Conservation (phyloP, 2,113 vertebrate genomes). For the Tylochromis polylepis region DNA sequence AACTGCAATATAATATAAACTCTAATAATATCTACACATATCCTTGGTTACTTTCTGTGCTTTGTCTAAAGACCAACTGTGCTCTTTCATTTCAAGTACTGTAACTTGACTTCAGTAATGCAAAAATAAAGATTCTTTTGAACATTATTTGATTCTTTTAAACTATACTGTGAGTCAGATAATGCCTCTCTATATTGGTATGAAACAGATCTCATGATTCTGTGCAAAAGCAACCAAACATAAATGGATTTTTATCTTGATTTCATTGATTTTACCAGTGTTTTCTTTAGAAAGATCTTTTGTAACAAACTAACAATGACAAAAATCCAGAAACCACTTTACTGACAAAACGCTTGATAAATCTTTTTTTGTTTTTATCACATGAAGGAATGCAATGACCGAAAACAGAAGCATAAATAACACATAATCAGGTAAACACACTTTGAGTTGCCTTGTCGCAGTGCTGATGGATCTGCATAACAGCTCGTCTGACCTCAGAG, state of each 20-base stretch:
- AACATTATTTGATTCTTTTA: background rate
- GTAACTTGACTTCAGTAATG: background rate
- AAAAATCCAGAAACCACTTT: background rate
- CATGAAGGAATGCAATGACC: constrained; percentile 15
- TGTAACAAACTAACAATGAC: background rate
- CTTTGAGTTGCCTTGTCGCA: background rate
- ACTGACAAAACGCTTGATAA: background rate
- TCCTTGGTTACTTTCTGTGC: constrained; percentile 23
- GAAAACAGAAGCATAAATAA: background rate
- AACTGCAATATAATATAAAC: background rate
- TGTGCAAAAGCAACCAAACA: background rate
- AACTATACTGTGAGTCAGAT: background rate
- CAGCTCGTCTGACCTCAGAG: background rate
- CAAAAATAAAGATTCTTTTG: background rate
- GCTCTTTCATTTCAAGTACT: background rate
- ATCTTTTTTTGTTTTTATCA: background rate
- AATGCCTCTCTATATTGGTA: background rate
- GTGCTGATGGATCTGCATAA: constrained; percentile 30
- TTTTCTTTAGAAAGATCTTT: background rate
- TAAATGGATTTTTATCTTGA: background rate
- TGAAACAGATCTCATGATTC: background rate
- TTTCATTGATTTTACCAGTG: background rate
- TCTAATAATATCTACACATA: background rate
- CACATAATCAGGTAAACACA: background rate
- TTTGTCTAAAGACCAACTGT: background rate